A percentile compares a stretch with the other conserved stretches of the same genome.
Conservation (phyloP, 1,140 invertebrate species). For the Ceratina japonica region DNA sequence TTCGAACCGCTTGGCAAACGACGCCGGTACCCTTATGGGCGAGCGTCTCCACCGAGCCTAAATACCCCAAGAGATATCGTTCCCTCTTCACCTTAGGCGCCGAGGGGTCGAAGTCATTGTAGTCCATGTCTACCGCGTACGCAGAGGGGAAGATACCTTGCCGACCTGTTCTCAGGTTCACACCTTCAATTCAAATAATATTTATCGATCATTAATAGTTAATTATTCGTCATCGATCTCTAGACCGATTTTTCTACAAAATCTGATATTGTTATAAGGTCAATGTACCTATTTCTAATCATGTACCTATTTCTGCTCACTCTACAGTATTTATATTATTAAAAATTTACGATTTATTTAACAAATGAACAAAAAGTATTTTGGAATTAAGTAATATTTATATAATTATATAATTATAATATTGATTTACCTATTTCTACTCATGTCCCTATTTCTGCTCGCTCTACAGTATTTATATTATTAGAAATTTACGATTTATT, state of each 20-base stretch:
- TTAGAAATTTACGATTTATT: too few relatives aligned
- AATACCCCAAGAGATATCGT: slow-evolving; percentile 94
- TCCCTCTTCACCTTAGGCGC: slow-evolving; percentile 91
- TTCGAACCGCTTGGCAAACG: slow-evolving; percentile 91
- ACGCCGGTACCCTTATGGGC: slow-evolving; percentile 95
- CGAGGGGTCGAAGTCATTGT: slow-evolving; percentile 94
- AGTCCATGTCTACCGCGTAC: slow-evolving; percentile 97
- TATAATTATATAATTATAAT: too few relatives aligned
- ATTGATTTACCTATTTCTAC: too few relatives aligned
- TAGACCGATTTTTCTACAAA: background rate
- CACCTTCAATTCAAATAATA: slow-evolving; percentile 82
- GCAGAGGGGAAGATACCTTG: slow-evolving; percentile 98
- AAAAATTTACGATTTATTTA: too few relatives aligned
- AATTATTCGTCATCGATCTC: background rate
- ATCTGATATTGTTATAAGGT: too few relatives aligned
- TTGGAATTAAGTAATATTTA: too few relatives aligned
- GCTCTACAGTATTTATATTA: too few relatives aligned
- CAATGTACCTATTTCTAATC: too few relatives aligned
- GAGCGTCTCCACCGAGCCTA: slow-evolving; percentile 96
- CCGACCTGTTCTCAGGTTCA: slow-evolving; percentile 94
- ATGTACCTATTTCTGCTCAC: too few relatives aligned
- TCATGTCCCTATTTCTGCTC: too few relatives aligned
- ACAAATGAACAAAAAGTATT: too few relatives aligned
- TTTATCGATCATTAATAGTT: background rate
- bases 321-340: too few relatives aligned